Base-by-base conservation (phyloP, 2,113 vertebrate genomes). In the Silurus glanis region DNA sequence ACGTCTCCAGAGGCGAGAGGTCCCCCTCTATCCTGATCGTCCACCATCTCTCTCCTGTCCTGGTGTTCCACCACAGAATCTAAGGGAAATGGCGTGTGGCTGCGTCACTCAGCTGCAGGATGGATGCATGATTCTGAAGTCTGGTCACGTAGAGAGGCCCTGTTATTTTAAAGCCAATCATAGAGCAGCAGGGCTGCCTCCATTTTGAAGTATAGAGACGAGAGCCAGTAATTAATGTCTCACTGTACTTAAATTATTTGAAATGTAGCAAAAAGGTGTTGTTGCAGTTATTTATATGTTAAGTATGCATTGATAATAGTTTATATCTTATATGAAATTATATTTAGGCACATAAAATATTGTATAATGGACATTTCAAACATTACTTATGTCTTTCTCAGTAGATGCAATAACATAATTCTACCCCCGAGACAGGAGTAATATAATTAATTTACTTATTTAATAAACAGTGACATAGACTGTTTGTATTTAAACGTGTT, bases 161-260 rank as follows among this genome's bases (percentile, higher is more conserved):
- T 49, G 59, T 74, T 58, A 71, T 59, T 61, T 76, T 28, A 0
- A 49, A 85, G 55, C 85, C 85, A 88, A 75, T 89, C 75, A 74
- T 7, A 86, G n/a, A 25, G 55, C 67, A 28, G 59, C 85, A 56
- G 74, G 76, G 37, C 76, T 64, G 66, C 81, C 83, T 87, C 85
- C 85, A 90, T 89, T 89, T 87, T 91, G 66, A 90, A 90, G 86
- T 82, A 86, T 47, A 81, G 82, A 86, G 55, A 47, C 75, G 71
- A 72, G 59, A 82, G 67, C 49, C 80, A 56, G 62, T 5, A 28
- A 61, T 74, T 69, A 62, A 64, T 84, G 37, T 84, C 74, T 37
- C 58, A 55, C 23, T 80, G 45, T 13, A 76, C 23, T 51, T 74
- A 37, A 37, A 37, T 37, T 71, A 25, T 25, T 69, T 72, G 21